A percentile compares a stretch with the other conserved stretches of the same genome.
phyloP scores from a whole-genome alignment of 2,888 invertebrate genomes.

The Torymus aiolomorphi region DNA sequence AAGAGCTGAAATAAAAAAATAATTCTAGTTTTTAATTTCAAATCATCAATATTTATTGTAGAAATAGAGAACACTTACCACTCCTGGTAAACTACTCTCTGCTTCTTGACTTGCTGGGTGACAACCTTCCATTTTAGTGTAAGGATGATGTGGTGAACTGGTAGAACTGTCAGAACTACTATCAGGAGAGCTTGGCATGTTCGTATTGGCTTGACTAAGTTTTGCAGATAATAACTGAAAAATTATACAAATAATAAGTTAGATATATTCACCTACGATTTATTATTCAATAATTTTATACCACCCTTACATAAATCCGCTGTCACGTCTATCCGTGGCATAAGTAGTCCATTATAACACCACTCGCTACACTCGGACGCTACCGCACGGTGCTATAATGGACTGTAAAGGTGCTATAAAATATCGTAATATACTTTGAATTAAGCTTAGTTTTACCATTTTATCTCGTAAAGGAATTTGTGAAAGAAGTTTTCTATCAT shows the following conservation, averaged over 20 bases:
- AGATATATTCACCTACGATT: slow-evolving; percentile 7
- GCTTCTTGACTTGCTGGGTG: slow-evolving; percentile 88
- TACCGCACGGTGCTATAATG: too few relatives aligned
- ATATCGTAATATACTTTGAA: too few relatives aligned
- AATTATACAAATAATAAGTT: slow-evolving; percentile 52
- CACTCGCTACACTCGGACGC: too few relatives aligned
- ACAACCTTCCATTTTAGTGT: slow-evolving; percentile 68
- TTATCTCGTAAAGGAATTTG: slow-evolving; percentile 92
- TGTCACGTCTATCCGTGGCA: too few relatives aligned
- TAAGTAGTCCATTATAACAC: too few relatives aligned
- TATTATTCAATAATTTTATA: background rate
- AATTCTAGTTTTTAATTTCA: background rate
- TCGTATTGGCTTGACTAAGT: slow-evolving; percentile 83
- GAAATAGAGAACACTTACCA: slow-evolving; percentile 79
- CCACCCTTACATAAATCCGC: too few relatives aligned
- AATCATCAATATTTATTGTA: too few relatives aligned
- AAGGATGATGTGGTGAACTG: slow-evolving; percentile 92
- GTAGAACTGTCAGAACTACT: slow-evolving; percentile 96
- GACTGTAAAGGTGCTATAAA: too few relatives aligned
- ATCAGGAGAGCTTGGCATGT: slow-evolving; percentile 89
- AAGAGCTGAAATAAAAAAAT: slow-evolving; percentile 80
- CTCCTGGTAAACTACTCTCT: slow-evolving; percentile 93
- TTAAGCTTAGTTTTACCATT: slow-evolving; percentile 79
- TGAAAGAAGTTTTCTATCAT: slow-evolving; percentile 91
- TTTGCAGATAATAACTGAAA: slow-evolving; percentile 85